These are phyloP conservation scores for Otolemur garnettii DNA, from an alignment of 2,113 vertebrate species.

Conservation along the genomic window DNA sequence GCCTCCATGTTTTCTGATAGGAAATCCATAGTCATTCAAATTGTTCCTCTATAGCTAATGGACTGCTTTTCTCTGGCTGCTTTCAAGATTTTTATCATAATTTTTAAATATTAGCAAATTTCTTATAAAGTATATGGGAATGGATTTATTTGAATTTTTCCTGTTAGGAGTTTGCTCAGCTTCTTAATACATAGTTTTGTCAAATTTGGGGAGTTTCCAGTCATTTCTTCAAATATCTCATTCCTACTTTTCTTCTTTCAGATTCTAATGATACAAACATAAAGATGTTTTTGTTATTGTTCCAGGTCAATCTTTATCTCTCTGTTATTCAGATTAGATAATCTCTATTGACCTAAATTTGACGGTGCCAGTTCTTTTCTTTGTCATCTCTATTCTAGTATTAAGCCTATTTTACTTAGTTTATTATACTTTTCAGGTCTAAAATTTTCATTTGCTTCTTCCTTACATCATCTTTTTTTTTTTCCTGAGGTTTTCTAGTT, in stretches of 20 bases:
- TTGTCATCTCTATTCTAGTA: not conserved
- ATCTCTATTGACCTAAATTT: not conserved
- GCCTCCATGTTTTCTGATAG: not conserved
- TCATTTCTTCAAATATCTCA: constrained; percentile 46
- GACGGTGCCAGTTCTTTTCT: constrained; percentile 9
- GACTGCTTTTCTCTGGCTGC: not conserved
- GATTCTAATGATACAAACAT: constrained; percentile 2
- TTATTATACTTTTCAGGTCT: constrained; percentile 22
- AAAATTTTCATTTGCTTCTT: constrained; percentile 36
- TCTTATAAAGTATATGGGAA: not conserved
- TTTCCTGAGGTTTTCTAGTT: constrained; percentile 12
- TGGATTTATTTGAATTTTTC: not conserved
- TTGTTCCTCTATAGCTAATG: not conserved
- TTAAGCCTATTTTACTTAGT: not conserved
- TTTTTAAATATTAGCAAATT: not conserved
- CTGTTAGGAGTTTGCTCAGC: not conserved
- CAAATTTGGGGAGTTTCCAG: constrained; percentile 22
- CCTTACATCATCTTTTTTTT: not conserved
- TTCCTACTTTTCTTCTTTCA: constrained; percentile 2
- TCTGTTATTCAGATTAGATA: not conserved
- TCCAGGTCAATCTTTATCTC: not conserved
- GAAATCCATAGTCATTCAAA: not conserved
- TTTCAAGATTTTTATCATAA: not conserved
- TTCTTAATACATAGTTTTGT: not conserved
- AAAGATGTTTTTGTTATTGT: not conserved